Percentiles rank a stretch among this genome's conserved stretches.
These are phyloP conservation scores for Ibidorhyncha struthersii DNA, from an alignment of 2,113 vertebrate species.

Conservation along the genomic window DNA sequence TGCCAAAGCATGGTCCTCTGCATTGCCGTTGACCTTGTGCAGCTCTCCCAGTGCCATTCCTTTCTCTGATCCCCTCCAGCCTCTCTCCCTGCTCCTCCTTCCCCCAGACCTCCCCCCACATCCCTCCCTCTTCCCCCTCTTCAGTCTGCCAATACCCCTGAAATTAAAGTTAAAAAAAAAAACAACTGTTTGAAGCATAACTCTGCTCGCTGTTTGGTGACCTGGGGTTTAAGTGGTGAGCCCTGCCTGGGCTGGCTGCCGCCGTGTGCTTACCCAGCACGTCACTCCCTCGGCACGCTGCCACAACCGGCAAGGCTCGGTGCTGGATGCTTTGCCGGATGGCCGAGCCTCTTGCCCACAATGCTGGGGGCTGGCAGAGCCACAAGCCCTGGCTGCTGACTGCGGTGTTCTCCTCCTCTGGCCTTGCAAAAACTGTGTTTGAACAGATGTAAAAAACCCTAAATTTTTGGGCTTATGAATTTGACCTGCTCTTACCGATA, in stretches of 20 bases:
- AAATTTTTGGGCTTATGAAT: no score
- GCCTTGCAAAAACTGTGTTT: neutral
- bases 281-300: neutral
- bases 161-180: neutral
- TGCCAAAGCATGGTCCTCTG: neutral
- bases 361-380: neutral
- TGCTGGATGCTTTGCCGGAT: accelerated
- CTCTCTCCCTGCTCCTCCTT: neutral
- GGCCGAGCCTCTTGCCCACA: accelerated
- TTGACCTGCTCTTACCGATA: neutral
- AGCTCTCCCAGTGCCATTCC: neutral
- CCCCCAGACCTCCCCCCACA: neutral
- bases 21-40: neutral
- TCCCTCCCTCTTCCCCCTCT: neutral
- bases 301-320: neutral
- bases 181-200: accelerated
- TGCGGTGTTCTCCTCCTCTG: neutral
- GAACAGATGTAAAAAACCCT: no score
- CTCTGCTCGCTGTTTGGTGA: neutral
- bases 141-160: neutral
- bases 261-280: accelerated
- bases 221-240: neutral
- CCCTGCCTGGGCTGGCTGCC: neutral
- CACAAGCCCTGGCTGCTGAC: no score
- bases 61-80: neutral